Base-by-base conservation (phyloP, 2,888 invertebrate genomes). In the Coremacera marginata region DNA sequence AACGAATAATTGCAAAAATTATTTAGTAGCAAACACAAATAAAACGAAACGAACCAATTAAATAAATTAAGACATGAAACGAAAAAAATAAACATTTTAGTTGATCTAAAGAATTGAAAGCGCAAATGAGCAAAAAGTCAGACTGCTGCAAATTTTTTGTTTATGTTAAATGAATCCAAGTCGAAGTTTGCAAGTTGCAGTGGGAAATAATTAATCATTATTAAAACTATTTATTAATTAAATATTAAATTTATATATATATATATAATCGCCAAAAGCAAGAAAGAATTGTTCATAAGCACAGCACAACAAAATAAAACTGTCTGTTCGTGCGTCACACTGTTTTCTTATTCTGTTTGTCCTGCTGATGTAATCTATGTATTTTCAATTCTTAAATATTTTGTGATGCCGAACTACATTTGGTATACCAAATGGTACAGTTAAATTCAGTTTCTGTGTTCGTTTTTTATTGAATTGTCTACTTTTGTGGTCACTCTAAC, bases 181-280 rank as follows among this genome's bases (percentile, higher is more conserved):
- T 44, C 44, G 44, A 44, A 44, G 14, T 44, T 44, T 60, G 27
- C 25, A 44, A 44, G 44, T 44, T 44, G 44, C 44, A 44, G 44
- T 63, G 19, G 57, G 31, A 19, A 34, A 16, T n/a, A 55, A 60
- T 68, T 71, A 71, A 71, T 70, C 31, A 55, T 75, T 76, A 75
- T 76, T 78, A 76, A 70, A 74, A 73, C 51, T 76, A 76, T 51
- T 74, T 78, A 76, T 76, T 63, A 70, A 74, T 76, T 76, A 74
- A 67, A 70, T 76, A 70, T 76, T 73, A 37, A 71, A 57, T 62
- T 73, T 60, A 27, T 70, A 34, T 60, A 44, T 70, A 34, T 67
- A 70, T 67, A 72, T 78, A 52, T 72, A 73, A 76, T 34, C 49
- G 31, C 68, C 70, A 57, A 62, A 76, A 70, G 76, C 73, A 76